A percentile compares a stretch with the other conserved stretches of the same genome.
Conservation (phyloP, 37 sponge, comb jelly and placozoan genomes). For the Geodia barretti region DNA sequence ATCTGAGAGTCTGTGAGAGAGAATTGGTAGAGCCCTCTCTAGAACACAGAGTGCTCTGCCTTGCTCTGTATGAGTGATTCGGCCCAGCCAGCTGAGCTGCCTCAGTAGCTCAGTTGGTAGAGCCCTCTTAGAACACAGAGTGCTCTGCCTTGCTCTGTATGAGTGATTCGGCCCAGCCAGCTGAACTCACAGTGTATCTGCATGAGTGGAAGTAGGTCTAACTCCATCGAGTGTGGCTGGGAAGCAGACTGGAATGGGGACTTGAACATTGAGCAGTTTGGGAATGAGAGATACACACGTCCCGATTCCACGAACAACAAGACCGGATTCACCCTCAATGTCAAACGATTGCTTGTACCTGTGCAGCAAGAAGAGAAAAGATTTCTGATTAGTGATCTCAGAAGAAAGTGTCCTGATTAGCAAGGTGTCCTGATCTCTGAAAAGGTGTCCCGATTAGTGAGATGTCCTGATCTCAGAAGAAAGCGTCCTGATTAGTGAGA, state of each 20-base stretch:
- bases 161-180: too few relatives aligned
- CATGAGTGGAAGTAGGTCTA: neutral
- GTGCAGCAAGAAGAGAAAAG: neutral
- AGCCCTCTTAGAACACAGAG: too few relatives aligned
- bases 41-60: neutral
- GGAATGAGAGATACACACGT: conserved; percentile 56
- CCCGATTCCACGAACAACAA: conserved; percentile 92
- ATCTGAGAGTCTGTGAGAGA: neutral
- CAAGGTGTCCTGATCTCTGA: neutral
- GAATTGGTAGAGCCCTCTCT: too few relatives aligned
- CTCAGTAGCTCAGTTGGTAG: too few relatives aligned
- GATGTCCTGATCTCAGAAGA: too few relatives aligned
- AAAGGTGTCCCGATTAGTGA: too few relatives aligned
- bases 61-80: too few relatives aligned
- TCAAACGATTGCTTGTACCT: conserved; percentile 89
- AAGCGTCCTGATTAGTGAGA: neutral
- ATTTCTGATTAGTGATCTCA: too few relatives aligned
- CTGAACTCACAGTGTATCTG: too few relatives aligned
- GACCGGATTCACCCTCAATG: conserved; percentile 89
- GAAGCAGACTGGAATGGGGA: conserved; percentile 6
- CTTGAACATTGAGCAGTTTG: neutral
- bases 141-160: too few relatives aligned
- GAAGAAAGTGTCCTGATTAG: neutral
- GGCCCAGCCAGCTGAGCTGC: too few relatives aligned
- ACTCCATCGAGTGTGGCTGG: neutral